These are phyloP conservation scores for Bergia puertoricense DNA, from an alignment of 92 coral and sea anemone species.

Conservation along the genomic window DNA sequence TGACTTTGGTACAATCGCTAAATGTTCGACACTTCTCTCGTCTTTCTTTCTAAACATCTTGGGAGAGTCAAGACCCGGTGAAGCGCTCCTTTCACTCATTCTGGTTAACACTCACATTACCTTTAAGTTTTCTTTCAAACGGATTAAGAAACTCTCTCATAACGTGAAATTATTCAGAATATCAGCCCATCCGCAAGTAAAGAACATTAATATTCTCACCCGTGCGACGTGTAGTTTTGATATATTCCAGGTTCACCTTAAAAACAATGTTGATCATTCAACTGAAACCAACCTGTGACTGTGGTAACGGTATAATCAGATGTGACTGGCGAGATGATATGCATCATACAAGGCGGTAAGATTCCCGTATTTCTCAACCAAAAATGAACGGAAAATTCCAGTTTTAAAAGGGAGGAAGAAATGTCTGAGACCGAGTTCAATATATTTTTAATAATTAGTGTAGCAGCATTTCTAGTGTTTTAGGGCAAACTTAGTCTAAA, in stretches of 20 bases:
- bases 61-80: neutral
- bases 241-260: neutral
- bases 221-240: neutral
- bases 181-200: neutral
- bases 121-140: neutral
- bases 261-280: neutral
- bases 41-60: neutral
- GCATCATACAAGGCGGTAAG: too few relatives aligned
- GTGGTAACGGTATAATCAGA: conserved; percentile 4
- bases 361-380: neutral
- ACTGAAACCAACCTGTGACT: neutral
- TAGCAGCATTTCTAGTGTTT: neutral
- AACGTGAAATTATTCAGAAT: neutral
- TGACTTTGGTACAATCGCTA: conserved; percentile 27
- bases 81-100: neutral
- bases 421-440: too few relatives aligned
- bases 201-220: neutral
- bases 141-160: neutral
- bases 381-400: too few relatives aligned
- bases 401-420: too few relatives aligned
- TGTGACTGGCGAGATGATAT: neutral
- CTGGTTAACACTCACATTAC: neutral
- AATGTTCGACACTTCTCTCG: neutral
- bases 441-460: too few relatives aligned
- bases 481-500: neutral